A percentile compares a stretch with the other conserved stretches of the same genome.
Evolutionary conservation across 2,888 invertebrate genomes (phyloP).

Genomic region (Cantharis rustica): DNA sequence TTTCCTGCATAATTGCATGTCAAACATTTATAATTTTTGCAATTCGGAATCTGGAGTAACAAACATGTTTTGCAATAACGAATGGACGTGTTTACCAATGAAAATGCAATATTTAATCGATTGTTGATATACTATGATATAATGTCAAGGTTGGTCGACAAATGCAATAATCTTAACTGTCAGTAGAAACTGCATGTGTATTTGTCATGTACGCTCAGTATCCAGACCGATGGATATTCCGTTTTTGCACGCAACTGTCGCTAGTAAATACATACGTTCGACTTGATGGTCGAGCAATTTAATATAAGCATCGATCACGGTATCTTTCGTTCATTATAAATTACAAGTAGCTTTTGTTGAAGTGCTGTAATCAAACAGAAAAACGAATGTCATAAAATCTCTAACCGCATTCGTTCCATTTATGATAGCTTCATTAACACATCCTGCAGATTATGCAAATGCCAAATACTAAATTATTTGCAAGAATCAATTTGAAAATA

Average conservation of each 20-base stretch:
- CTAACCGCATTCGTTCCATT: neutral
- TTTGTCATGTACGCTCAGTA: slow-evolving; percentile 19
- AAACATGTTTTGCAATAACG: slow-evolving; percentile 20
- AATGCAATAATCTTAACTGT: slow-evolving; percentile 45
- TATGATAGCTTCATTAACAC: neutral
- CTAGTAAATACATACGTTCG: slow-evolving; percentile 5
- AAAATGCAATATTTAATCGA: slow-evolving; percentile 43
- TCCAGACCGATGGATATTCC: slow-evolving; percentile 3
- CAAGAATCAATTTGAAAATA: no score
- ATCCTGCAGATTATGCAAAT: neutral
- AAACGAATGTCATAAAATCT: neutral
- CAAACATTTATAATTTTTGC: slow-evolving; percentile 35
- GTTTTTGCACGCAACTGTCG: slow-evolving; percentile 23
- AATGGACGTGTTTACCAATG: slow-evolving; percentile 34
- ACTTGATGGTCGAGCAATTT: neutral
- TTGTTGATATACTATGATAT: slow-evolving; percentile 44
- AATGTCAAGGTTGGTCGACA: slow-evolving; percentile 44
- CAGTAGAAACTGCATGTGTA: slow-evolving; percentile 30
- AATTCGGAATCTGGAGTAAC: slow-evolving; percentile 24
- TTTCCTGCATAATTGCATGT: slow-evolving; percentile 43
- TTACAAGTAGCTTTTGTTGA: neutral
- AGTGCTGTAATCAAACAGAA: neutral
- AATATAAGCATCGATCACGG: neutral
- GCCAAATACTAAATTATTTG: no score
- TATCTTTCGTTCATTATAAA: neutral